Conservation (phyloP, 1,140 invertebrate genomes). For the Apis dorsata region DNA sequence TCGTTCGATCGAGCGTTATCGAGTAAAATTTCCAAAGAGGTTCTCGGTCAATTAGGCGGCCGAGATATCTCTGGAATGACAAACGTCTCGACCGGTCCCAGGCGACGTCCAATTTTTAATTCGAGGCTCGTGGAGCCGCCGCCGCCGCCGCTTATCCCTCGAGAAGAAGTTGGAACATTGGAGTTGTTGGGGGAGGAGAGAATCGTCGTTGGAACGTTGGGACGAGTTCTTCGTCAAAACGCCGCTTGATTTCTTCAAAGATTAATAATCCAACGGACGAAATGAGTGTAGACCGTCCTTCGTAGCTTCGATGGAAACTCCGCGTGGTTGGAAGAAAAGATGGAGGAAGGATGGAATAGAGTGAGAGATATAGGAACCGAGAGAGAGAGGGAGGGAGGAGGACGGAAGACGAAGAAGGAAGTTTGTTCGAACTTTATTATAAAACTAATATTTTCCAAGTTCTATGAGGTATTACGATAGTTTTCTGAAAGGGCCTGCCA, state of each 20-base stretch:
- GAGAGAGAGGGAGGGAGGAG: background rate
- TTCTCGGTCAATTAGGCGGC: background rate
- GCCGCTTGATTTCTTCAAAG: slow-evolving; percentile 59
- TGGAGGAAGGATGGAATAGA: background rate
- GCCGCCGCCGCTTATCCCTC: slow-evolving; percentile 1
- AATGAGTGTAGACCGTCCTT: slow-evolving; percentile 42
- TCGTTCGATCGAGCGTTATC: background rate
- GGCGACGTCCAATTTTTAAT: slow-evolving; percentile 40
- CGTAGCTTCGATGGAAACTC: background rate
- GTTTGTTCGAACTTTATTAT: slow-evolving; percentile 69
- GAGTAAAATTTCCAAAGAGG: background rate
- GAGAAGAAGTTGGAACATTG: slow-evolving; percentile 28
- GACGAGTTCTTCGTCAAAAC: slow-evolving; percentile 59
- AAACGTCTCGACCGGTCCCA: background rate
- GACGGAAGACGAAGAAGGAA: slow-evolving; percentile 33
- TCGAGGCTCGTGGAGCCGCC: background rate
- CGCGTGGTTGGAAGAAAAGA: background rate
- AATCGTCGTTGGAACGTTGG: slow-evolving; percentile 39
- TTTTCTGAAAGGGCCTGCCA: slow-evolving; percentile 68
- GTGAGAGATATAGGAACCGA: too few relatives aligned
- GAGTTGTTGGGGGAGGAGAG: slow-evolving; percentile 25
- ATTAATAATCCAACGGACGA: slow-evolving; percentile 62
- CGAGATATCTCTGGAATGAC: background rate
- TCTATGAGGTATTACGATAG: slow-evolving; percentile 73
- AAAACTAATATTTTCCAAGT: slow-evolving; percentile 72